Base-by-base conservation (phyloP, 1,140 invertebrate genomes). In the Caenorhabditis elegans region DNA sequence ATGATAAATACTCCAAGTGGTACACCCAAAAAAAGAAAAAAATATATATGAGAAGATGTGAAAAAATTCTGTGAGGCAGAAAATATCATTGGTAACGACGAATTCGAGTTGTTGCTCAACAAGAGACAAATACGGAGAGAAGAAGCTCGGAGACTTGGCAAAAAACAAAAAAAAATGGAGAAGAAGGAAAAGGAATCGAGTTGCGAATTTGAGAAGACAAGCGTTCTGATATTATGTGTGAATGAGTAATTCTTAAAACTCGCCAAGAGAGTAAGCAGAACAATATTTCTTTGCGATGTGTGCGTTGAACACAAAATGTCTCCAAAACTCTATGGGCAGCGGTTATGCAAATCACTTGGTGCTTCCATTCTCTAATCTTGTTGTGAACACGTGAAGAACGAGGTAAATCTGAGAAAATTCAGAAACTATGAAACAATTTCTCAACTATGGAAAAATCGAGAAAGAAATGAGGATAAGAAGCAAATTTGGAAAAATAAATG, bases 161-260 rank as follows among this genome's bases (percentile, higher is more conserved):
- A 17, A 70, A 70, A 39, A 70, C 60, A 70, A 70, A 70, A 70
- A 24, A 34, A 15, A 17, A 31, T 26, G 17, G 22, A 70, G 26
- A 70, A 70, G 60, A 43, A 43, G 34, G 34, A 15, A 22, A 53
- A 70, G n/a, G 60, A 70, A 70, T 70, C 60, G 60, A 70, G 60
- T 70, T 70, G 60, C 60, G 34, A 70, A 70, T 70, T 70, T 70
- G 60, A 70, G 60, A 70, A 70, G 34, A 39, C 60, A 70, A 70
- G 34, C 28, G 60, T 70, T 70, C 60, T 70, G 60, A 70, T 70
- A 70, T 70, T 39, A 70, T 70, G 60, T 39, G 60, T 43, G 60
- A 70, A 70, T 39, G 60, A 70, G 11, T 31, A 70, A 70, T 70
- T 39, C 34, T 70, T 11, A 19, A 39, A 70, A 39, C n/a, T 8